Conservation (phyloP, 2,797 vertebrate species). For the Arrhamphus sclerolepis region DNA sequence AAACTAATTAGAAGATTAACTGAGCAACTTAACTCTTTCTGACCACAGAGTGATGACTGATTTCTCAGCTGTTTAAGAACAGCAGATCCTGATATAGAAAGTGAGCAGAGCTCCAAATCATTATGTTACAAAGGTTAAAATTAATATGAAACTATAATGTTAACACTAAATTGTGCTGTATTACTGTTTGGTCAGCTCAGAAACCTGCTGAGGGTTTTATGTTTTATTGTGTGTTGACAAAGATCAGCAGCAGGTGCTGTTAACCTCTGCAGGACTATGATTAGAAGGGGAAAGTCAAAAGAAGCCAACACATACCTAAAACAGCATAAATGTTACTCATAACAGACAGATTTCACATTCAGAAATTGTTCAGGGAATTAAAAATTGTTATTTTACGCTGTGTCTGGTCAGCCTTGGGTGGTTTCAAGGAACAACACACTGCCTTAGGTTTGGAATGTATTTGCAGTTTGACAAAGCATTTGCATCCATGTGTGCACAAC, state of each 20-base stretch:
- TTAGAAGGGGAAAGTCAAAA: background rate
- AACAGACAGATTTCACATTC: too few relatives aligned
- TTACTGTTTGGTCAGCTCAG: background rate
- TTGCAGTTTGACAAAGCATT: too few relatives aligned
- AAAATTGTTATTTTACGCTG: background rate
- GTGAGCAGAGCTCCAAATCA: background rate
- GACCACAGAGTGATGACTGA: background rate
- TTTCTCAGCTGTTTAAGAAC: background rate
- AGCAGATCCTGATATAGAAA: background rate
- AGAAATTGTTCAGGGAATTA: too few relatives aligned
- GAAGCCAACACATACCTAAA: background rate
- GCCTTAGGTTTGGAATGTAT: too few relatives aligned
- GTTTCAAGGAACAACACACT: too few relatives aligned
- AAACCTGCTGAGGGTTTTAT: conserved; percentile 4
- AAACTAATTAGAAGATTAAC: conserved; percentile 14
- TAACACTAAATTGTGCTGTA: background rate
- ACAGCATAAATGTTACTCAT: background rate
- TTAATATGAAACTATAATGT: too few relatives aligned
- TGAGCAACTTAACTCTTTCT: conserved; percentile 1
- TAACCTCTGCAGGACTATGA: background rate
- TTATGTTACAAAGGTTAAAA: background rate
- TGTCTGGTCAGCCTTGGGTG: too few relatives aligned
- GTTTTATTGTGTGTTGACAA: conserved; percentile 5
- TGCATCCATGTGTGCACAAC: too few relatives aligned
- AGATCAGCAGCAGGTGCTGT: background rate